Evolutionary conservation across 2,888 invertebrate genomes (phyloP), one percentile per base, ranked within the genome.

Genomic region (Theodoxus fluviatilis): DNA sequence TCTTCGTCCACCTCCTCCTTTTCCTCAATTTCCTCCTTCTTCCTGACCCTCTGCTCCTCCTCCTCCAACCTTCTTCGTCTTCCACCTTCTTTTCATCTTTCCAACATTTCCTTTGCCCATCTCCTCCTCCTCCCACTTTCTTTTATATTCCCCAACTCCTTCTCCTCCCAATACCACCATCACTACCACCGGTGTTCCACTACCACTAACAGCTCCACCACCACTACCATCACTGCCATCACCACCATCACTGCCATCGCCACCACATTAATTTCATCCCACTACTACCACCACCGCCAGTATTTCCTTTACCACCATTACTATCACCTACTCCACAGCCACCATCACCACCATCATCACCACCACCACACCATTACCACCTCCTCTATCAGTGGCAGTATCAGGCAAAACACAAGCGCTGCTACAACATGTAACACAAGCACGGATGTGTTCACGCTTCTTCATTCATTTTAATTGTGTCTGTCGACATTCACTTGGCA

Each of bases 241-340:
- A 61, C 31, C 35, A 33, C 7, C 52, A 61, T 61, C 61, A 61
- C 4, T 61, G 33, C 33, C 67, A 52, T 49, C 7, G 47, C n/a
- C 7, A 35, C 22, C 67, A 18, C 52, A 9, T n/a, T 35, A 25
- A 15, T 7, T 52, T 52, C 18, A 18, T 52, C 18, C 52, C 35
- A 52, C 31, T 40, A 66, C 18, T 33, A 7, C 33, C 28, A 18
- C 12, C 43, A 18, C 28, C 43, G n/a, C 33, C 43, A 15, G n/a
- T 25, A 55, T 55, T 22, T n/a, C 22, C 22, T 15, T 55, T 25
- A 55, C 22, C 55, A 55, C 22, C 38, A 22, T 22, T n/a, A 40
- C 18, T 43, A 28, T 40, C 66, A 33, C n/a, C 43, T n/a, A 6
- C 66, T n/a, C 22, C 55, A 15, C 22, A 15, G 22, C 22, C 55